Evolutionary conservation across 2,797 vertebrate genomes (phyloP).

Genomic region (Uromys caudimaculatus): DNA sequence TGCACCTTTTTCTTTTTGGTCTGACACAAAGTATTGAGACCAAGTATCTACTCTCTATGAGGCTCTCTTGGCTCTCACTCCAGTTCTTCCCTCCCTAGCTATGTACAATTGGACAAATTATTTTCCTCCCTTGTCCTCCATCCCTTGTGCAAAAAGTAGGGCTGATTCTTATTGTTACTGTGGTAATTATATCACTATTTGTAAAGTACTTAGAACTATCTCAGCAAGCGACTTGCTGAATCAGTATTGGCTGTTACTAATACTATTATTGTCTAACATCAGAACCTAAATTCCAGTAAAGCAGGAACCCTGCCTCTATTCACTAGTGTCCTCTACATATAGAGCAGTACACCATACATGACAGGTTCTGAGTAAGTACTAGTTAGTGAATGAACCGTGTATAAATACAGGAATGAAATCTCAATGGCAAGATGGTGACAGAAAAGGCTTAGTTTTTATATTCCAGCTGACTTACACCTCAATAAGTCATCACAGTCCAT

Average conservation of each 20-base stretch:
- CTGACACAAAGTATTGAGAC: not conserved
- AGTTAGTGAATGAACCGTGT: slow-evolving; percentile 57
- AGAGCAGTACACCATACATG: slow-evolving; percentile 69
- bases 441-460: slow-evolving; percentile 1
- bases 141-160: not conserved
- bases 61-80: not conserved
- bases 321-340: slow-evolving; percentile 68
- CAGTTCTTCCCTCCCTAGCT: not conserved
- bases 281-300: slow-evolving; percentile 75
- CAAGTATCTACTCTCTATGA: not conserved
- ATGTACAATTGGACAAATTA: not conserved
- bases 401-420: slow-evolving; percentile 40
- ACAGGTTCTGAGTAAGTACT: slow-evolving; percentile 77
- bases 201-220: slow-evolving; percentile 60
- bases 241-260: slow-evolving; percentile 52
- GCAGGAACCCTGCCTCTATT: slow-evolving; percentile 73
- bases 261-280: slow-evolving; percentile 75
- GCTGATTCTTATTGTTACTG: slow-evolving; percentile 3
- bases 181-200: slow-evolving; percentile 38
- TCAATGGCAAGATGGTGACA: slow-evolving; percentile 12
- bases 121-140: not conserved
- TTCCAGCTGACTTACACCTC: not conserved
- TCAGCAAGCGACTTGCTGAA: slow-evolving; percentile 55
- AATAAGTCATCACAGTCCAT: not conserved
- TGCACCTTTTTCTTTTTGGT: not conserved